Evolutionary conservation across 2,888 invertebrate species (phyloP).

Genomic region (Microdon myrmicae): DNA sequence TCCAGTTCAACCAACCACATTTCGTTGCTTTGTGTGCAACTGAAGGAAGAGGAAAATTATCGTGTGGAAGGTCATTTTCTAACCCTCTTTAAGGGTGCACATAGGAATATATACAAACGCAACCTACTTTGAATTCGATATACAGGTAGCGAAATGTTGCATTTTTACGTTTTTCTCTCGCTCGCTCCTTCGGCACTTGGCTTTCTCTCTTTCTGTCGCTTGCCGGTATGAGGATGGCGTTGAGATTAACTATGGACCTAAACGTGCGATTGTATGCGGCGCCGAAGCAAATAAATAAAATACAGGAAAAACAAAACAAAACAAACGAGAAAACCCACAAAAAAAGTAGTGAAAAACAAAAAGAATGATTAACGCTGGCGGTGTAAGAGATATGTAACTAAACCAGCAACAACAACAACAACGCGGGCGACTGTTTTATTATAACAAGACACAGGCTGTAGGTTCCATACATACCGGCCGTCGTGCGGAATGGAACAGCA

Average conservation of each 20-base stretch:
- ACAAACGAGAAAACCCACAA: no score
- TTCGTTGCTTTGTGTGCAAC: constrained; percentile 12
- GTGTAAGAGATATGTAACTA: constrained; percentile 1
- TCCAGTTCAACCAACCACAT: constrained; percentile 20
- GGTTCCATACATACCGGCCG: no score
- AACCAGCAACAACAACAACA: no score
- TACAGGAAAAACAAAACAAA: no score
- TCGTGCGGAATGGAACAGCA: no score
- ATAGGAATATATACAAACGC: not conserved
- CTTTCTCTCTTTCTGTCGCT: not conserved
- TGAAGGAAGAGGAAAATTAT: constrained; percentile 48
- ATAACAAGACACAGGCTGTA: no score
- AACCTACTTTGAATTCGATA: constrained; percentile 1
- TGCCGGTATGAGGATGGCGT: no score
- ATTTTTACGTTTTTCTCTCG: constrained; percentile 33
- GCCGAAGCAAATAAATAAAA: constrained; percentile 13
- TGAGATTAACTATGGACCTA: no score
- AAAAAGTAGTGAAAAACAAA: no score
- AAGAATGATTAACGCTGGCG: no score
- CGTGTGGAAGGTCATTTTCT: constrained; percentile 49
- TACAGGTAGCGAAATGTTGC: constrained; percentile 49
- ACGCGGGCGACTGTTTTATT: no score
- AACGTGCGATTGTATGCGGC: constrained; percentile 32
- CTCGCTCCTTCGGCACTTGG: constrained; percentile 13
- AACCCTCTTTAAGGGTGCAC: constrained; percentile 45